These are phyloP conservation scores for Athene cunicularia DNA, from an alignment of 2,113 vertebrate genomes.

Conservation along the genomic window DNA sequence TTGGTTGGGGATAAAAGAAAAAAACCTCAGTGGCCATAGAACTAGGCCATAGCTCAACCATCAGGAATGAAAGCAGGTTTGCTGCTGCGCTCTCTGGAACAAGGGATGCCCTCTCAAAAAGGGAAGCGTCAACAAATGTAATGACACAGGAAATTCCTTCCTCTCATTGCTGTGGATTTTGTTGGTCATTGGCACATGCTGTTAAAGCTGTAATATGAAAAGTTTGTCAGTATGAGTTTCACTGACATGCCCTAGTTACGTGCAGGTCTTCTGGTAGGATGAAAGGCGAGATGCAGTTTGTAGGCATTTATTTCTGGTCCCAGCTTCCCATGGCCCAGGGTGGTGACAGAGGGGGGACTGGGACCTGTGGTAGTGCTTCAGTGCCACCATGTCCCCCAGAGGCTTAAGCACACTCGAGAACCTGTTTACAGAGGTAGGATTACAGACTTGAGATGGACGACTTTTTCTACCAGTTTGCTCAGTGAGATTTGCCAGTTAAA, in stretches of 20 bases:
- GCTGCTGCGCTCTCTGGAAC: background rate
- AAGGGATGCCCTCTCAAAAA: background rate
- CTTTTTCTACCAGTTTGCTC: background rate
- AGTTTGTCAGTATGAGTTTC: background rate
- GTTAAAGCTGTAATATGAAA: background rate
- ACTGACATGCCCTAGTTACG: background rate
- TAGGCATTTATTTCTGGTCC: accelerated
- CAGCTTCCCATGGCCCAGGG: background rate
- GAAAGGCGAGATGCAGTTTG: background rate
- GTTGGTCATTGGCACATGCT: accelerated
- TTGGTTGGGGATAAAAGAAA: background rate
- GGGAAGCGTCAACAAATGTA: background rate
- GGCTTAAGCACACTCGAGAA: background rate
- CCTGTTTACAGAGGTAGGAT: background rate
- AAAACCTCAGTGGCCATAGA: background rate
- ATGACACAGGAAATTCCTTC: background rate
- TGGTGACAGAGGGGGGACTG: background rate
- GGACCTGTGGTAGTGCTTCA: background rate
- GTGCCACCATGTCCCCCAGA: background rate
- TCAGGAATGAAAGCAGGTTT: background rate
- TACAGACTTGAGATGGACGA: background rate
- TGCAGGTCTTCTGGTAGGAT: background rate
- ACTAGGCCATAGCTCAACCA: background rate
- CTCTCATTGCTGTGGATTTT: background rate
- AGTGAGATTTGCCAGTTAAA: background rate